Conservation (phyloP, 2,888 invertebrate genomes). For the Dorcus parallelipipedus region DNA sequence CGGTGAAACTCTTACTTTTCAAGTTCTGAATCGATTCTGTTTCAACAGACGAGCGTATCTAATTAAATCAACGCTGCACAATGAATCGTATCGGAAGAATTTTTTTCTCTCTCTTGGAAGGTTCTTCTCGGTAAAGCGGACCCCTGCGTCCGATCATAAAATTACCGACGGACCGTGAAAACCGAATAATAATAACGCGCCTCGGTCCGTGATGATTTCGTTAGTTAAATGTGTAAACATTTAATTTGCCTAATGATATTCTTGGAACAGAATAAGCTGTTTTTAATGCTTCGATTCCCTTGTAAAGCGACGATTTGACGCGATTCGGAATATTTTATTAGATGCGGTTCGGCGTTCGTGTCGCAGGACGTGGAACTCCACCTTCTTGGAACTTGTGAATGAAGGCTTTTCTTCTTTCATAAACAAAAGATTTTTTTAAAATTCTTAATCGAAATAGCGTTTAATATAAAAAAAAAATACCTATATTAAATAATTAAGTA, state of each 20-base stretch:
- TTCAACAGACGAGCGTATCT: too few species aligned
- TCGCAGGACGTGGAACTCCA: neutral
- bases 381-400: too few species aligned
- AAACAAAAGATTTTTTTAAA: too few species aligned
- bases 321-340: slow-evolving; percentile 1
- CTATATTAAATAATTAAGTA: too few species aligned
- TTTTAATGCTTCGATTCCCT: slow-evolving; percentile 1
- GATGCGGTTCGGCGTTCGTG: neutral
- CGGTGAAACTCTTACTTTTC: too few species aligned
- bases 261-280: neutral
- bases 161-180: neutral
- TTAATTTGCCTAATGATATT: slow-evolving; percentile 1
- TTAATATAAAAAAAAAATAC: too few species aligned
- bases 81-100: too few species aligned
- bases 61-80: too few species aligned
- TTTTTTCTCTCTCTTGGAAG: too few species aligned
- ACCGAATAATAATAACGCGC: neutral
- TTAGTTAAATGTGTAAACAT: slow-evolving; percentile 1
- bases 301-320: neutral
- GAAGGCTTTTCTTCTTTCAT: too few species aligned
- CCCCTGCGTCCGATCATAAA: neutral
- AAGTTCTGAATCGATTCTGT: too few species aligned
- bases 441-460: too few species aligned
- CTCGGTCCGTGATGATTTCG: neutral
- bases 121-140: neutral